Base-by-base conservation (phyloP, 2,113 vertebrate genomes). In the Bufo bufo region DNA sequence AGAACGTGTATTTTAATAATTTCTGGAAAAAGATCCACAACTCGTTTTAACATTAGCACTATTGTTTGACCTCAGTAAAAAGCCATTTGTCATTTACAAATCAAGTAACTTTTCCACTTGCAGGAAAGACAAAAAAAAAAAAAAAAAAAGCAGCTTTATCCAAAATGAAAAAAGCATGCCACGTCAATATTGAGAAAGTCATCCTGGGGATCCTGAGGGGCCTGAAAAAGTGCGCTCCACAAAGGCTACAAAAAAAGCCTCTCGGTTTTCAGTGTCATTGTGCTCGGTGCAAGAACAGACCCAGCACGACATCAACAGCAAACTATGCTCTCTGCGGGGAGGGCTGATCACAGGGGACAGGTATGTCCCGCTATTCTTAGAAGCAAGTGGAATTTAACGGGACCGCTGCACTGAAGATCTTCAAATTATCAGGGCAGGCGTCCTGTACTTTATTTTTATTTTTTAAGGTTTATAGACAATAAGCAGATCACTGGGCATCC, bases 121-220 rank as follows among this genome's bases (percentile, higher is more conserved):
- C 4, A 84, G 14, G 50, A 6, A 82, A n/a, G 6, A 56, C 17
- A 69, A 1, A 80, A 69, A 52, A 79, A 78, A 71, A 72, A 58
- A 14, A 49, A 59, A 61, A 84, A 83, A 83, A 83, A 75, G 8
- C 83, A 83, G 79, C 81, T 83, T 89, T 89, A 84, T 89, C 47
- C 82, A 58, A 47, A 69, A 33, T 81, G 56, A 84, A 89, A 58
- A 74, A 82, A 66, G 33, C 47, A 47, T 89, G 87, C 87, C 87
- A 84, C 61, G 87, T 84, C 71, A 84, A 89, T 77, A 66, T 77
- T 66, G 16, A 78, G 59, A 84, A 78, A 84, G 82, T 65, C 80
- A 84, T 89, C 87, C 87, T 17, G 52, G 87, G 87, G 87, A 83
- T 84, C 87, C 87, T 84, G n/a, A 75, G 87, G 87, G 87, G 87